These are phyloP conservation scores for Anarhynchus alexandrinus DNA, from an alignment of 2,113 vertebrate species.

Conservation along the genomic window DNA sequence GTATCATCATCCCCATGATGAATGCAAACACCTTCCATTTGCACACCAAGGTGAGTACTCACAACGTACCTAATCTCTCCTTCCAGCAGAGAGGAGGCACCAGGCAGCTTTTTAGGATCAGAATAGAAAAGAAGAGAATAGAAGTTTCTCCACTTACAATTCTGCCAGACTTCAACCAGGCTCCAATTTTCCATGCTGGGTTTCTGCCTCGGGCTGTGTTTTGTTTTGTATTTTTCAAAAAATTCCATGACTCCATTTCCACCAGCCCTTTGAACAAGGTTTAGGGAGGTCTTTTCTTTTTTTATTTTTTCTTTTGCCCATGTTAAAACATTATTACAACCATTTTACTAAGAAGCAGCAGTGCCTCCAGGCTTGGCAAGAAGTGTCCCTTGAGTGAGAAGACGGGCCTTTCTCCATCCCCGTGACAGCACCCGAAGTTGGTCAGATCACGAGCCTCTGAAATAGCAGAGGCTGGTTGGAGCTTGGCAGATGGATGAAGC, in stretches of 20 bases:
- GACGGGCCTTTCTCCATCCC: conserved; percentile 26
- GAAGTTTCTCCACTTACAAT: conserved; percentile 34
- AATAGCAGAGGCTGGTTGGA: conserved; percentile 22
- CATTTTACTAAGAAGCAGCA: conserved; percentile 42
- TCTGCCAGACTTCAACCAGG: neutral
- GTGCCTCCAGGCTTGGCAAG: conserved; percentile 51
- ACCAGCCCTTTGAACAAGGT: conserved; percentile 50
- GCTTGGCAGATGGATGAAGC: neutral
- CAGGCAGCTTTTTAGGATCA: conserved; percentile 42
- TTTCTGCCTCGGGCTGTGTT: conserved; percentile 47
- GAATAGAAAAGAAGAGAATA: neutral
- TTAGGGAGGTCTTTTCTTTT: conserved; percentile 50
- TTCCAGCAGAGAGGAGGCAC: neutral
- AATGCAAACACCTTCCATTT: neutral
- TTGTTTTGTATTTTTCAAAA: conserved; percentile 58
- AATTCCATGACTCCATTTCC: conserved; percentile 58
- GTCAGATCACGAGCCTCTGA: conserved; percentile 11
- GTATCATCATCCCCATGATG: neutral
- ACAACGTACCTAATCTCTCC: neutral
- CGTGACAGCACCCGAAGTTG: neutral
- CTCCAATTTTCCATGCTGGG: conserved; percentile 64
- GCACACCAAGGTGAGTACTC: neutral
- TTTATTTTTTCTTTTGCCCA: conserved; percentile 1
- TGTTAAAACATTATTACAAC: conserved; percentile 44
- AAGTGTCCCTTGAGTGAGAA: conserved; percentile 21